Evolutionary conservation across 2,113 vertebrate genomes (phyloP), one percentile per base, ranked within the genome.

Genomic region (Trichechus manatus): DNA sequence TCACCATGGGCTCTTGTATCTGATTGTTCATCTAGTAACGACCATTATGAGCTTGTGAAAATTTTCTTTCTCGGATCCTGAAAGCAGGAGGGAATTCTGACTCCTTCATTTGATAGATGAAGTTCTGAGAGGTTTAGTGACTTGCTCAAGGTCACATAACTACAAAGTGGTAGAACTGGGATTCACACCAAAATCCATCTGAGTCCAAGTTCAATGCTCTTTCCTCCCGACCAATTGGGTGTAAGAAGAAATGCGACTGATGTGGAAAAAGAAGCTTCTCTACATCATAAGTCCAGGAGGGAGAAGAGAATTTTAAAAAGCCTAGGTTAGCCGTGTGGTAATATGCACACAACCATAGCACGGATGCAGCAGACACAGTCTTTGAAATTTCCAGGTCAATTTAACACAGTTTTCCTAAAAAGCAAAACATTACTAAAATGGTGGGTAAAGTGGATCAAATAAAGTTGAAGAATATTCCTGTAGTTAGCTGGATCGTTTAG

Each of bases 351-450:
- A 87, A 75, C 86, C 17, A 31, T 39, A 93, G 59, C 44, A 29
- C 7, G 20, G 42, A 75, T 93, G 39, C 10, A 36, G 47, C 25
- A 91, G 5, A 33, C 23, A 61, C 15, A 17, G 8, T 90, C 64
- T 96, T 39, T n/a, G 25, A 90, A 20, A 88, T 97, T 87, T 96
- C 84, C 53, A 90, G 64, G 64, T 72, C 33, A 53, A 86, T 29
- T 78, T 61, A 88, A 61, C 44, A 42, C 4, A 8, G 39, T 92
- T 90, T 96, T 96, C 75, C 63, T 88, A 87, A 70, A 74, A 63
- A 61, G 53, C 23, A 53, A 39, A 87, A 27, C 20, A 74, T 88
- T 93, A 53, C 42, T 83, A 77, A 92, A 88, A 53, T 61, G 36
- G 22, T 81, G 6, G 20, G 0, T 85, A 31, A 78, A 47, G 6